These are phyloP conservation scores for Spialia ferax DNA, from an alignment of 2,888 invertebrate species.

Conservation along the genomic window DNA sequence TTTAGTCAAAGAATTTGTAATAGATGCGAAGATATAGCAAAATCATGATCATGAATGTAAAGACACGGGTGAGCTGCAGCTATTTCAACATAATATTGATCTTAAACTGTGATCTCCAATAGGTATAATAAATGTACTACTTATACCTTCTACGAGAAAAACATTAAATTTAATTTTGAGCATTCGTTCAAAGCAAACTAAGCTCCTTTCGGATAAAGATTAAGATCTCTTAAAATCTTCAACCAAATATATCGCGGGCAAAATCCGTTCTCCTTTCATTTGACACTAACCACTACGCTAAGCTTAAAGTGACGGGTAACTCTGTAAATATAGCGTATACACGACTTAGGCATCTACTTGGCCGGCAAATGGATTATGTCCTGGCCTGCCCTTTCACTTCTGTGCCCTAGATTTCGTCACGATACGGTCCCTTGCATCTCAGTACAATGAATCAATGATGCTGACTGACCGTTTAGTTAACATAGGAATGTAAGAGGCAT, in stretches of 20 bases:
- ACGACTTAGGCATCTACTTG: slow-evolving; percentile 30
- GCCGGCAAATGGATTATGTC: slow-evolving; percentile 38
- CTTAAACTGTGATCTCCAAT: no score
- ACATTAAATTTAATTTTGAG: no score
- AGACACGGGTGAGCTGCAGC: no score
- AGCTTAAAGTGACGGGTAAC: not conserved
- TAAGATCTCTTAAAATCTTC: no score
- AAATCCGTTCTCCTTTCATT: not conserved
- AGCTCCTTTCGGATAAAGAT: no score
- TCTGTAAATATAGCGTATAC: not conserved
- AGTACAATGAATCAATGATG: slow-evolving; percentile 37
- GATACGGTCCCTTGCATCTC: slow-evolving; percentile 48
- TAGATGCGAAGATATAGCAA: no score
- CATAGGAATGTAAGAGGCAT: slow-evolving; percentile 34
- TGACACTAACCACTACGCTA: not conserved
- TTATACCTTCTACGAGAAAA: no score
- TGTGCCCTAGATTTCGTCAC: slow-evolving; percentile 73
- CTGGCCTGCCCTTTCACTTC: slow-evolving; percentile 68
- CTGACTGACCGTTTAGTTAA: slow-evolving; percentile 37
- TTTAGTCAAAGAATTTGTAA: no score
- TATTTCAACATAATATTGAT: no score
- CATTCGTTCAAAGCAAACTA: no score
- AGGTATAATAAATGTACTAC: no score
- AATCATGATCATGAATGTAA: no score
- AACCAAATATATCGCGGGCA: not conserved